phyloP scores from a whole-genome alignment of 2,797 vertebrate genomes.

The Picus viridis region DNA sequence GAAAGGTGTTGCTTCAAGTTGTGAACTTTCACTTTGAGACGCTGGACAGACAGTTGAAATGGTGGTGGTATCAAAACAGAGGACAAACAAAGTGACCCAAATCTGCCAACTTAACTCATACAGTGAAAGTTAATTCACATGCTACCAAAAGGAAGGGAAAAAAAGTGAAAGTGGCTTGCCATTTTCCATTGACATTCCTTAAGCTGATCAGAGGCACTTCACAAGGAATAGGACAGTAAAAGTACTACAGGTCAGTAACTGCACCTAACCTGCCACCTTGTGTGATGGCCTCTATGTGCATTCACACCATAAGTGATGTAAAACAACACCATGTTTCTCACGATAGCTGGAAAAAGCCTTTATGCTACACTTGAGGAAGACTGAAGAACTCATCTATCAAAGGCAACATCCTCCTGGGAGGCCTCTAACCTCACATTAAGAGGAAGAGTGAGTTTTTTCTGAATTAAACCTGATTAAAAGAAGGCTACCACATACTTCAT shows the following conservation, averaged over 20 bases:
- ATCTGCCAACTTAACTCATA: neutral
- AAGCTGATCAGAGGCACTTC: neutral
- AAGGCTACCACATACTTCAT: fast-evolving
- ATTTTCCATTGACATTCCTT: neutral
- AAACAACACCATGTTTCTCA: neutral
- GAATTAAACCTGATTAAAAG: neutral
- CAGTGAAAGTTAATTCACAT: neutral
- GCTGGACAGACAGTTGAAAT: neutral
- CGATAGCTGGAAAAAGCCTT: neutral
- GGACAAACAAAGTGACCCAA: neutral
- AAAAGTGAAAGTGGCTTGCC: neutral
- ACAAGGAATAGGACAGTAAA: neutral
- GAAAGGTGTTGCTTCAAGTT: neutral
- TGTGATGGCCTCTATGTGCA: neutral
- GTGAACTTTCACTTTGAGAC: neutral
- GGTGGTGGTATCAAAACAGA: neutral
- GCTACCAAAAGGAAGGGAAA: neutral
- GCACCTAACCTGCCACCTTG: neutral
- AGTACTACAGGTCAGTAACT: neutral
- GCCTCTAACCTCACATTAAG: neutral
- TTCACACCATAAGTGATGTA: neutral
- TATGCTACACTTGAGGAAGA: neutral
- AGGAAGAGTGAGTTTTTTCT: neutral
- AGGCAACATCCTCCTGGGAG: neutral
- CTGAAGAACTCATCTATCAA: neutral